Conservation (phyloP, 2,888 invertebrate species). For the Minunthozetes semirufus region DNA sequence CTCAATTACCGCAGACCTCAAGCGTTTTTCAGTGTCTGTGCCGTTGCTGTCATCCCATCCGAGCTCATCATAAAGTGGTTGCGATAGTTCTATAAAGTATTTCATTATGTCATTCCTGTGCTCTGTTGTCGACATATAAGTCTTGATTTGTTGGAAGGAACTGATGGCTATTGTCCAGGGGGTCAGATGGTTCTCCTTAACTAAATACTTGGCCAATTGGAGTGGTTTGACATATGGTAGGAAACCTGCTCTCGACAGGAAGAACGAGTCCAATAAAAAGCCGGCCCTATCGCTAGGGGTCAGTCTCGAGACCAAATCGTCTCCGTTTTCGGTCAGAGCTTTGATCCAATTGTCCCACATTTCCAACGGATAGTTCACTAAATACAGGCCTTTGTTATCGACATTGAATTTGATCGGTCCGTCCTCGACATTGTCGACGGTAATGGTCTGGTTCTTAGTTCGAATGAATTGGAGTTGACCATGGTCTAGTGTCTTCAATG, state of each 20-base stretch:
- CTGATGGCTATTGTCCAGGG: constrained; percentile 43
- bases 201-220: constrained; percentile 44
- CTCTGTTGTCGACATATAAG: constrained; percentile 23
- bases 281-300: constrained; percentile 68
- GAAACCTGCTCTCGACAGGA: constrained; percentile 56
- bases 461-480: constrained; percentile 4
- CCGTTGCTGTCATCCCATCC: constrained; percentile 20
- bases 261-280: constrained; percentile 71
- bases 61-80: neutral
- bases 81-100: neutral
- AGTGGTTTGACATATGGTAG: constrained; percentile 50
- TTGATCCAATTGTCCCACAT: constrained; percentile 49
- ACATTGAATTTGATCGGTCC: constrained; percentile 26
- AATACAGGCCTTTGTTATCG: constrained; percentile 50
- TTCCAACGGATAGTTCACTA: constrained; percentile 49
- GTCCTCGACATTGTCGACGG: neutral
- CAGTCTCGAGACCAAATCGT: neutral
- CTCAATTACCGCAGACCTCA: constrained; percentile 1
- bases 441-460: neutral
- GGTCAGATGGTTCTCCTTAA: constrained; percentile 43
- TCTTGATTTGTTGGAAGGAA: neutral
- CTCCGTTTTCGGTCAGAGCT: neutral
- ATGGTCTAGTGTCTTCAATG: neutral
- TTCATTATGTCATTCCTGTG: neutral
- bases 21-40: constrained; percentile 1